Evolutionary conservation across 2,113 vertebrate species (phyloP), one percentile per base, ranked within the genome.

Genomic region (Callionymus lyra): DNA sequence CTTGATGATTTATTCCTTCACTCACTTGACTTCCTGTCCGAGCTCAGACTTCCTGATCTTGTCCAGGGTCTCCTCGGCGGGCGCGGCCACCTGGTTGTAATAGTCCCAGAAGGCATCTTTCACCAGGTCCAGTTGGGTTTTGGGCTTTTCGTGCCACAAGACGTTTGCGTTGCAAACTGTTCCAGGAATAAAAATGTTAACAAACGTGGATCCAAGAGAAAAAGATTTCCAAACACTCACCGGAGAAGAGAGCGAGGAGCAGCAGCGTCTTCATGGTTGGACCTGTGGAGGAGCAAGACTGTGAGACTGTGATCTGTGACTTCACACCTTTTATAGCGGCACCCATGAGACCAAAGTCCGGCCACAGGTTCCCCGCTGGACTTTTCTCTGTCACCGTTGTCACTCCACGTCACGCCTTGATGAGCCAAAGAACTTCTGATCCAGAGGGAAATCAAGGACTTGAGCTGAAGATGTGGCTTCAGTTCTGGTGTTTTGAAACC

Each of bases 21-120:
- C 75, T 70, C 64, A 80, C 77, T 76, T 82, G 31, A 86, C 38
- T 39, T 84, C 75, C 49, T 72, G 61, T 6, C 77, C 77, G 34
- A 84, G 39, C 41, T 82, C 52, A 1, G 79, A 80, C 36, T 74
- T 16, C 11, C 49, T 67, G 56, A 85, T 77, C 63, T 57, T 70
- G 18, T 70, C 45, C 36, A 81, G 9, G 0, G 77, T 59, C 1
- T 82, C 80, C 54, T 80, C 80, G 1, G 83, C 76, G 0, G 74
- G 80, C 2, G 44, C 51, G 0, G 79, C 84, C 1, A 54, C 74
- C 34, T 77, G 65, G 15, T 65, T 53, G 1, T 79, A 74, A 16
- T 80, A 82, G 41, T 83, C 78, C 84, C 79, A 85, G 31, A 84
- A 85, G 9, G 78, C 68, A 44, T 81, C 68, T 27, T 57, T 83